Percentiles rank a stretch among this genome's conserved stretches.
These are phyloP conservation scores for Gadopsis bispinosus DNA, from an alignment of 2,797 vertebrate genomes.

Conservation along the genomic window DNA sequence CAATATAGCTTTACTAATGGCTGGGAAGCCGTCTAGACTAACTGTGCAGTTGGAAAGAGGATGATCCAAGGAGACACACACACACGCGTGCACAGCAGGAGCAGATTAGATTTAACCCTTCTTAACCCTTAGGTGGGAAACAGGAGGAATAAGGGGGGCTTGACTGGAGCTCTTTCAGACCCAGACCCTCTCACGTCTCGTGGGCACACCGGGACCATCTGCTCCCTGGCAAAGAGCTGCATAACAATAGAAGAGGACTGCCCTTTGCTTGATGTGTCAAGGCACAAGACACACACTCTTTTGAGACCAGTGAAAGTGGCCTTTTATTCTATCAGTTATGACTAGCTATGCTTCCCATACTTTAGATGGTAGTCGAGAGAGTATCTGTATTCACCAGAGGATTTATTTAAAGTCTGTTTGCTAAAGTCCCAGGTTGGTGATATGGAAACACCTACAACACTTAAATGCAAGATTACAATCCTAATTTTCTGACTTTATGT, in stretches of 20 bases:
- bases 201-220: conserved; percentile 71
- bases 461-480: not conserved
- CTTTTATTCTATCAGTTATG: conserved; percentile 9
- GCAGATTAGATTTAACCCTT: conserved; percentile 77
- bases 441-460: not conserved
- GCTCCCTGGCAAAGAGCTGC: conserved; percentile 58
- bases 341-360: not conserved
- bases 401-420: not conserved
- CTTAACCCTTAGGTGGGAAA: conserved; percentile 72
- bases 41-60: conserved; percentile 44
- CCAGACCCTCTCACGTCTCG: conserved; percentile 61
- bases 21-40: conserved; percentile 58
- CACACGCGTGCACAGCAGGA: conserved; percentile 42
- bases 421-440: not conserved
- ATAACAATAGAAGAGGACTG: conserved; percentile 33
- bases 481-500: not conserved
- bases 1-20: conserved; percentile 24
- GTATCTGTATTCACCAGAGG: not conserved
- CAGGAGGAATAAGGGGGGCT: conserved; percentile 18
- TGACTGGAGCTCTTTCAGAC: conserved; percentile 54
- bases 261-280: conserved; percentile 35
- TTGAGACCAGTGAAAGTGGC: not conserved
- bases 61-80: conserved; percentile 48
- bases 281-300: conserved; percentile 5
- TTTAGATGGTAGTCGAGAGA: not conserved